Evolutionary conservation across 1,140 invertebrate species (phyloP).

Genomic region (Stegodyphus dumicola): DNA sequence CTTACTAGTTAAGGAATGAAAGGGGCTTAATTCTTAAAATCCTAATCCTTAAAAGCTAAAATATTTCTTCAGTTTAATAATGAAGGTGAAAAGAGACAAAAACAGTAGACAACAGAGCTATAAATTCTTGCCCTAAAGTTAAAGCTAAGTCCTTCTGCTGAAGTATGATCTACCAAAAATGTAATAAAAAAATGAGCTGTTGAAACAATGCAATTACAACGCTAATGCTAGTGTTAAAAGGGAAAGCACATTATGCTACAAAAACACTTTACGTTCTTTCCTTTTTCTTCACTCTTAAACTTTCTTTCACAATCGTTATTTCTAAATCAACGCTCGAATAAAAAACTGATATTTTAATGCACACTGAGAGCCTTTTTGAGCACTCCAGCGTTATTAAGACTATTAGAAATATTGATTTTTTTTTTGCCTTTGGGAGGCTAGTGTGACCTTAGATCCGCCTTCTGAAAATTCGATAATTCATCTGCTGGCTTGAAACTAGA

Average conservation of each 20-base stretch:
- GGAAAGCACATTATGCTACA: conserved; percentile 25
- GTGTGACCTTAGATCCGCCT: conserved; percentile 34
- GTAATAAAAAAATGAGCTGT: conserved; percentile 28
- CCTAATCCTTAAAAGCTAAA: neutral
- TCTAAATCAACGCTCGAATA: conserved; percentile 48
- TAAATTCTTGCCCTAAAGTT: conserved; percentile 9
- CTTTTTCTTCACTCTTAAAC: conserved; percentile 22
- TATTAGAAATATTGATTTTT: conserved; percentile 59
- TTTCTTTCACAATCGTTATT: conserved; percentile 52
- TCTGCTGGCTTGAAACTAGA: conserved; percentile 47
- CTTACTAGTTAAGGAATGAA: too few species aligned
- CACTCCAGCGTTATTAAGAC: conserved; percentile 41
- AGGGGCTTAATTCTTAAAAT: too few species aligned
- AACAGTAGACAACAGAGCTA: neutral
- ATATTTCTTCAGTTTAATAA: neutral
- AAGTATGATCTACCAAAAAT: conserved; percentile 10
- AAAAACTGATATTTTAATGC: conserved; percentile 55
- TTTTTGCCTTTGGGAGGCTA: conserved; percentile 37
- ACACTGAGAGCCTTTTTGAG: conserved; percentile 24
- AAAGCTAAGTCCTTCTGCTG: conserved; percentile 17
- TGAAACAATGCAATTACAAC: conserved; percentile 45
- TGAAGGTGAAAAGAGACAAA: neutral
- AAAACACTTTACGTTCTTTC: conserved; percentile 38
- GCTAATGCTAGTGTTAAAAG: conserved; percentile 45
- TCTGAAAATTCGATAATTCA: conserved; percentile 57